A percentile compares a stretch with the other conserved stretches of the same genome.
phyloP scores from a whole-genome alignment of 2,797 vertebrate genomes.

The Acrossocheilus wenchowensis region DNA sequence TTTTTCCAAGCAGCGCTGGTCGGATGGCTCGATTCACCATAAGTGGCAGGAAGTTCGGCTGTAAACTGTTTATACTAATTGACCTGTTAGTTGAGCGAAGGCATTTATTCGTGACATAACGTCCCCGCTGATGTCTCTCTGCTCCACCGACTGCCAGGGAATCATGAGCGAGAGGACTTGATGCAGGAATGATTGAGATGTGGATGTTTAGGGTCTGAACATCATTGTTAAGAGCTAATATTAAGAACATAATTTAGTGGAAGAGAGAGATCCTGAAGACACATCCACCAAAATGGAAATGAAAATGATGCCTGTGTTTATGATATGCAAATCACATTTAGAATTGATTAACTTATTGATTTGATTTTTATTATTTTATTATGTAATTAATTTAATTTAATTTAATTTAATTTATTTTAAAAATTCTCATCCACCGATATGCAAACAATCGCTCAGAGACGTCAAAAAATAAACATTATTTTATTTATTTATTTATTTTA shows the following conservation, averaged over 20 bases:
- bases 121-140: slow-evolving; percentile 26
- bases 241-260: not conserved
- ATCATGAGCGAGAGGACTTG: not conserved
- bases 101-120: slow-evolving; percentile 56
- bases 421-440: not conserved
- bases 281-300: not conserved
- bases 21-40: slow-evolving; percentile 58
- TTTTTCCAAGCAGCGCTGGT: slow-evolving; percentile 70
- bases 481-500: not conserved
- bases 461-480: too few species aligned
- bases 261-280: not conserved
- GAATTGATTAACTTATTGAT: not conserved
- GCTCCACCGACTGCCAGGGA: slow-evolving; percentile 41
- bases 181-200: slow-evolving; percentile 43
- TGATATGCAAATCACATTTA: too few species aligned
- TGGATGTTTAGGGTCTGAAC: slow-evolving; percentile 30
- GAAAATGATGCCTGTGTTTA: not conserved
- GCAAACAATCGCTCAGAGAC: slow-evolving; percentile 48
- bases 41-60: slow-evolving; percentile 75
- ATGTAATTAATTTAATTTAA: too few species aligned
- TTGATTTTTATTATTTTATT: too few species aligned
- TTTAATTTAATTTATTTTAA: too few species aligned
- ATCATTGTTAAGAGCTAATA: slow-evolving; percentile 38
- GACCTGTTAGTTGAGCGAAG: slow-evolving; percentile 64
- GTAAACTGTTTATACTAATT: slow-evolving; percentile 77